Conservation (phyloP, 2,113 vertebrate genomes). For the Ceuthmochares aereus region DNA sequence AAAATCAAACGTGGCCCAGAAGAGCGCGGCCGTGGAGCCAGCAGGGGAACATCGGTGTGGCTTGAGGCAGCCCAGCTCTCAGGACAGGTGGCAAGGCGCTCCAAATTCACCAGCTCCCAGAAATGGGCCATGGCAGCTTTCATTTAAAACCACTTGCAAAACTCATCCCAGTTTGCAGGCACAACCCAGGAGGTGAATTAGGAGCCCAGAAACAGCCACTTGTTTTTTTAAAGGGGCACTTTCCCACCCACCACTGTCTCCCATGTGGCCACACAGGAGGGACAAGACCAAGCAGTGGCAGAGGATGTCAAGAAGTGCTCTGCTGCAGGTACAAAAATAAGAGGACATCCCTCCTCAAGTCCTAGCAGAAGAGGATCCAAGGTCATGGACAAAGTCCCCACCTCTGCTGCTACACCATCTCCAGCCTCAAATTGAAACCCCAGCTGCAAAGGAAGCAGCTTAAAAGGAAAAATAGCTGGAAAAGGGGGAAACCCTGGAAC, state of each 20-base stretch:
- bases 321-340: background rate
- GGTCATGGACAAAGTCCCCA: background rate
- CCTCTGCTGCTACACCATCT: background rate
- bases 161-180: background rate
- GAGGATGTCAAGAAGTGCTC: background rate
- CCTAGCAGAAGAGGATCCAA: background rate
- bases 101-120: background rate
- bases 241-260: background rate
- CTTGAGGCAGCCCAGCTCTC: background rate
- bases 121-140: background rate
- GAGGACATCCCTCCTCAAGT: background rate
- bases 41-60: rapidly evolving
- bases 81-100: background rate
- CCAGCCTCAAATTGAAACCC: background rate
- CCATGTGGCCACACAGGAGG: rapidly evolving
- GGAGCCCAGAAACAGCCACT: background rate
- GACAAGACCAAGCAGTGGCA: background rate
- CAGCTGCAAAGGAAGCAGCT: background rate
- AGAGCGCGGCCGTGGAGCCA: background rate
- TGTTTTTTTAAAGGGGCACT: background rate
- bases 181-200: background rate
- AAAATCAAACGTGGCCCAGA: background rate
- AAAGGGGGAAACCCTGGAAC: background rate
- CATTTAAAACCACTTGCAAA: background rate
- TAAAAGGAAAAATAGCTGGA: background rate